Base-by-base conservation (phyloP, 2,797 vertebrate genomes). In the Aldrovandia affinis region DNA sequence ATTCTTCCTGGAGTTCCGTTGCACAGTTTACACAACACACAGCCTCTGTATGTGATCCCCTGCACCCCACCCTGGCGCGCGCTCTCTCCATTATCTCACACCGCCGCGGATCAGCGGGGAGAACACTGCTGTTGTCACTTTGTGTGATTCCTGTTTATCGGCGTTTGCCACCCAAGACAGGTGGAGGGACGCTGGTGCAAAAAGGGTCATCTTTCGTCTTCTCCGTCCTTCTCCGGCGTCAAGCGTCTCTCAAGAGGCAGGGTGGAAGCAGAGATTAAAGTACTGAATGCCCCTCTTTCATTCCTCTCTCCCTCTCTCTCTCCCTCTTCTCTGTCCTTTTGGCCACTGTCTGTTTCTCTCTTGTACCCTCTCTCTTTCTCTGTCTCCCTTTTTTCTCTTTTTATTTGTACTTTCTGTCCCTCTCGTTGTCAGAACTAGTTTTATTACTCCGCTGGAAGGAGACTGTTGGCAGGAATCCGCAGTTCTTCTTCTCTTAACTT, bases 1-100 rank as follows among this genome's bases (percentile, higher is more conserved):
- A 68, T 55, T 84, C 77, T 80, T 80, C 36, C 55, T 78, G 47
- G 83, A 68, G 83, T 70, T 80, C 83, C 78, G 61, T 61, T 44
- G n/a, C 78, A 42, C 47, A 20, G 59, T 84, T 80, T 65, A 80
- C 61, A 54, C 77, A 80, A 54, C 30, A n/a, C 77, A 1, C 22
- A 44, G 47, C 77, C 78, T 25, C 57, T 22, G 22, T 50, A 33
- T 5, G 20, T 59, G 42, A 12, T 39, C 15, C 50, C 73, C 44
- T 1, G 59, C 78, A 1, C 78, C 44, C 83, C 77, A 55, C 59
- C 75, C 77, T 9, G 30, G 7, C 39, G 22, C 39, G 14, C 20
- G 9, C 70, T 25, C 70, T 3, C 18, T 0, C 39, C 39, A 75
- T 75, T 44, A 75, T 75, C 70, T 42, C 39, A 6, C 36, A 0